These are phyloP conservation scores for Batillaria attramentaria DNA, from an alignment of 1,140 invertebrate genomes.

Conservation along the genomic window DNA sequence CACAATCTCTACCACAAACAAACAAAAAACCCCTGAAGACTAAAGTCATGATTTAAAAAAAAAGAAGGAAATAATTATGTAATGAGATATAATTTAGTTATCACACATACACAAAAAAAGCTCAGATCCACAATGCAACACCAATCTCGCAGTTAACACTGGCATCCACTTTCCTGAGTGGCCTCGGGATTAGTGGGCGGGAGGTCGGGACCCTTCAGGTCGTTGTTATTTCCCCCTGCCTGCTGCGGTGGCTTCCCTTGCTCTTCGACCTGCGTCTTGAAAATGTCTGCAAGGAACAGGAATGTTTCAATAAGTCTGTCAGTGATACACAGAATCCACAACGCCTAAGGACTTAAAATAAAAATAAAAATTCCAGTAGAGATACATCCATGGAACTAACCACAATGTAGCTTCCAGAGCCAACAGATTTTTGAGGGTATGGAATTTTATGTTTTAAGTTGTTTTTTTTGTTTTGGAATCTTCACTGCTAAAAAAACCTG, in stretches of 20 bases:
- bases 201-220: constrained; percentile 9
- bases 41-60: not conserved
- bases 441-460: not conserved
- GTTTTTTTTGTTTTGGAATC: no score
- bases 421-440: not conserved
- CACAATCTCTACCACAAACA: not conserved
- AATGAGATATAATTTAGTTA: not conserved
- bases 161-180: not conserved
- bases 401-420: not conserved
- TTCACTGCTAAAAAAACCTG: no score
- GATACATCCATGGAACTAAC: not conserved
- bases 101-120: not conserved
- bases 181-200: constrained; percentile 4
- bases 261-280: constrained; percentile 60
- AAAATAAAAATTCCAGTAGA: not conserved
- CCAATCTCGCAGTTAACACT: not conserved
- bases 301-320: no score
- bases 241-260: constrained; percentile 15
- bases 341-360: not conserved
- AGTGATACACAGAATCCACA: not conserved
- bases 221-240: not conserved
- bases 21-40: not conserved
- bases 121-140: not conserved
- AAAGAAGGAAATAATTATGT: not conserved
- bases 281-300: constrained; percentile 58